Evolutionary conservation across 2,797 vertebrate species (phyloP).

Genomic region (Thalassophryne amazonica): DNA sequence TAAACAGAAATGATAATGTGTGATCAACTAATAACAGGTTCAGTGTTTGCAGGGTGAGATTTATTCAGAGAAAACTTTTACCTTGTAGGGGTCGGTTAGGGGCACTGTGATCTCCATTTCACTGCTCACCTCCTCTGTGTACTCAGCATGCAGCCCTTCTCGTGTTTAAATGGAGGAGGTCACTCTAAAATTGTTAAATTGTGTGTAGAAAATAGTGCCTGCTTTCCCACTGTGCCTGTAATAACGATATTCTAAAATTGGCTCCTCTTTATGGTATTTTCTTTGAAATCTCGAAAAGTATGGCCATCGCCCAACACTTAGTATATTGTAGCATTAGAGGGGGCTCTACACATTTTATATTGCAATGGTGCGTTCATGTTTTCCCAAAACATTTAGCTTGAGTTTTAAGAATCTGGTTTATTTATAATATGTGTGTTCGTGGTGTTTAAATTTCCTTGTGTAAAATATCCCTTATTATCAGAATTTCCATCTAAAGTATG

Average conservation of each 20-base stretch:
- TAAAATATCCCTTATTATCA: constrained; percentile 1
- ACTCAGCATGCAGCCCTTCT: constrained; percentile 64
- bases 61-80: constrained; percentile 62
- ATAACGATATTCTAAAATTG: constrained; percentile 57
- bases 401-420: constrained; percentile 18
- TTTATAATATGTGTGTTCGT: constrained; percentile 11
- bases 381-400: constrained; percentile 38
- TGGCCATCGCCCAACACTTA: constrained; percentile 55
- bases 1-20: constrained; percentile 18
- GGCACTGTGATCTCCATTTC: constrained; percentile 72
- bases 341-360: constrained; percentile 38
- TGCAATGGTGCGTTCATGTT: constrained; percentile 35
- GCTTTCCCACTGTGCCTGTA: constrained; percentile 48
- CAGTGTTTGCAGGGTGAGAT: constrained; percentile 59
- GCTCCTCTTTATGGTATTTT: constrained; percentile 66
- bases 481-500: constrained; percentile 1
- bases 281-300: constrained; percentile 59
- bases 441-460: constrained; percentile 11
- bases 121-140: constrained; percentile 64
- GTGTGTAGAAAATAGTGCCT: constrained; percentile 68
- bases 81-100: constrained; percentile 60
- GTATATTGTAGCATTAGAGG: constrained; percentile 37
- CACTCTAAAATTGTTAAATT: constrained; percentile 74
- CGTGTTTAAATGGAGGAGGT: constrained; percentile 68
- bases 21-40: constrained; percentile 68